Evolutionary conservation across 2,888 invertebrate genomes (phyloP).

Genomic region (Lamellibrachia columna): DNA sequence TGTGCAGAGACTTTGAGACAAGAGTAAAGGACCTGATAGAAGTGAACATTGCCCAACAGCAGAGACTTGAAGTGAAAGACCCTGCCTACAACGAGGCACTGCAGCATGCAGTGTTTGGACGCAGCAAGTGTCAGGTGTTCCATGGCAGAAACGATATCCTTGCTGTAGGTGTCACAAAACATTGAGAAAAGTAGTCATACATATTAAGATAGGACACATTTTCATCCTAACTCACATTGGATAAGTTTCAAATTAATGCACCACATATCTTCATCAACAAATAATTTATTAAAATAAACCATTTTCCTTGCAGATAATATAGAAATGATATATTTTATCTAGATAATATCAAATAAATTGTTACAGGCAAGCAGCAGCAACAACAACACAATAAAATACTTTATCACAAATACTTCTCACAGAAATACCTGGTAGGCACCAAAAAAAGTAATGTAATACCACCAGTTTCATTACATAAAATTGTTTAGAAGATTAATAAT

Average conservation of each 20-base stretch:
- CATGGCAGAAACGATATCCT: conserved; percentile 77
- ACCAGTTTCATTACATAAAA: too few relatives aligned
- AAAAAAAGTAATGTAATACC: too few relatives aligned
- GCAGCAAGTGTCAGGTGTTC: conserved; percentile 77
- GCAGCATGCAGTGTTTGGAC: conserved; percentile 79
- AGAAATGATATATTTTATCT: too few relatives aligned
- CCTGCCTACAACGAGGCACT: conserved; percentile 75
- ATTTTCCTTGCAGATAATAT: too few relatives aligned
- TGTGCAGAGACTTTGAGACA: conserved; percentile 75
- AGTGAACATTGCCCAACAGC: conserved; percentile 56
- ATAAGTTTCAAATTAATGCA: background rate
- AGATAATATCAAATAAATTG: too few relatives aligned
- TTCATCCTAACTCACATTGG: background rate
- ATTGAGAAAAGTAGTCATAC: too few relatives aligned
- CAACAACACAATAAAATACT: too few relatives aligned
- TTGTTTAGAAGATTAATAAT: background rate
- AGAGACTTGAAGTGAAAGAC: conserved; percentile 70
- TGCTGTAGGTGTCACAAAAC: conserved; percentile 56
- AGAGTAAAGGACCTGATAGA: conserved; percentile 77
- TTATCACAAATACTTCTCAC: too few relatives aligned
- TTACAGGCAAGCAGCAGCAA: too few relatives aligned
- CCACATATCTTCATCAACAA: too few relatives aligned
- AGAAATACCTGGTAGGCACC: too few relatives aligned
- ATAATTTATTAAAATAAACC: too few relatives aligned
- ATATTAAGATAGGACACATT: background rate